A percentile compares a stretch with the other conserved stretches of the same genome.
phyloP scores from a whole-genome alignment of 2,888 invertebrate species.

The Caenorhabditis parvicauda region DNA sequence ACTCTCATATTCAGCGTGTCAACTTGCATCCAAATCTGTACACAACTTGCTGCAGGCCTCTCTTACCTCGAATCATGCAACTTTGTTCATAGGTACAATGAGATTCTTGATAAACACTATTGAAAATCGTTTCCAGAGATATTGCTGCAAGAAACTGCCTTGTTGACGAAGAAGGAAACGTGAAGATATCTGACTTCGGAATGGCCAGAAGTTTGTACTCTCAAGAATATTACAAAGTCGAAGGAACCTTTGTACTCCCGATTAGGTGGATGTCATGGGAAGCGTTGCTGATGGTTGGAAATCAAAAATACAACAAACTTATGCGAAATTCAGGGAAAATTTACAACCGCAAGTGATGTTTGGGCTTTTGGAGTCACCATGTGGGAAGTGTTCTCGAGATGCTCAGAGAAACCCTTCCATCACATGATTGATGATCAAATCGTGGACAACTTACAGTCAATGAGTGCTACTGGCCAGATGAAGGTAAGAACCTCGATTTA shows the following conservation, averaged over 20 bases:
- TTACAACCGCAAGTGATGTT: slow-evolving; percentile 82
- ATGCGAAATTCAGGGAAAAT: slow-evolving; percentile 73
- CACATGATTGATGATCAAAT: slow-evolving; percentile 77
- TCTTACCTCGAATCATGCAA: slow-evolving; percentile 82
- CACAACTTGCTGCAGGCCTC: slow-evolving; percentile 82
- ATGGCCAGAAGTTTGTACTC: slow-evolving; percentile 79
- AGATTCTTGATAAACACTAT: not conserved
- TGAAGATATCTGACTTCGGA: slow-evolving; percentile 77
- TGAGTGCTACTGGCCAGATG: slow-evolving; percentile 27
- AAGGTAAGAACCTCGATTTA: slow-evolving; percentile 20
- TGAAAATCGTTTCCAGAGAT: slow-evolving; percentile 21
- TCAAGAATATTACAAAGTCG: slow-evolving; percentile 80
- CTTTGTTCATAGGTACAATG: slow-evolving; percentile 76
- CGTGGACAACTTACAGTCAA: slow-evolving; percentile 72
- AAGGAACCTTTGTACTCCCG: slow-evolving; percentile 74
- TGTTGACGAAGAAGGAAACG: slow-evolving; percentile 72
- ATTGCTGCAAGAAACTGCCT: slow-evolving; percentile 80
- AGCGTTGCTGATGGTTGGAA: slow-evolving; percentile 38
- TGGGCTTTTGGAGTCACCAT: slow-evolving; percentile 86
- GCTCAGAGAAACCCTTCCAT: slow-evolving; percentile 77
- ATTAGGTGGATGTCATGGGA: slow-evolving; percentile 69
- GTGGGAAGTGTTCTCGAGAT: slow-evolving; percentile 80
- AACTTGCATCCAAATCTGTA: slow-evolving; percentile 42
- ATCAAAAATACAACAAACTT: not conserved
- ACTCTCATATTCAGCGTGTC: slow-evolving; percentile 16